Base-by-base conservation (phyloP, 2,797 vertebrate genomes). In the Melanotaenia maccullochi region DNA sequence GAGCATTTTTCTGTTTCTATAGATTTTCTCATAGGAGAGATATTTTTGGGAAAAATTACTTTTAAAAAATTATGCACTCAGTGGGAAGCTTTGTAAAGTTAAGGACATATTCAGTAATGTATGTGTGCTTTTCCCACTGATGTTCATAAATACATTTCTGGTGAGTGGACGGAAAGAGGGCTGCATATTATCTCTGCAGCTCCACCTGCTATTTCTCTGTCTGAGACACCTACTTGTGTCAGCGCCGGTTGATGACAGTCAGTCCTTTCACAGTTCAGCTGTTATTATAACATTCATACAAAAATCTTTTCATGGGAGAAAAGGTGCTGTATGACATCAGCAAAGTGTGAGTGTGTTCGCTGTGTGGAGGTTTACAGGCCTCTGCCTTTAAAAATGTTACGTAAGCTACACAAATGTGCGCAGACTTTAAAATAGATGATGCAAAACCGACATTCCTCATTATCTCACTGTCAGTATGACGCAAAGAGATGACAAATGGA, bases 171-270 rank as follows among this genome's bases (percentile, higher is more conserved):
- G 49, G 73, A 82, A 83, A 87, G 55, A 68, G 68, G 54, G 61
- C 20, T n/a, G 12, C 55, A 40, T 54, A 25, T 75, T 80, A 77
- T 80, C 78, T 59, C 32, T 9, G 44, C 4, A 24, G 70, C 58
- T 85, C 60, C 78, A 85, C 65, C 75, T 81, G 83, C 82, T 81
- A 68, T 73, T 56, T 71, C 71, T 74, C 68, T 75, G 47, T 88
- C 78, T 74, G 71, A 74, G 74, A 72, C 59, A 66, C 49, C 13
- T 52, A 0, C 60, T 7, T n/a, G 72, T 82, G 76, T 73, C 88
- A 55, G 81, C 59, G 0, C 52, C 1, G 47, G 36, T 77, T 13
- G 83, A 58, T 81, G 86, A 89, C 87, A 88, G 74, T 47, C 42
- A 71, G 78, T 78, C 68, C 83, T 87, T 60, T 83, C 71, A 78